A percentile compares a stretch with the other conserved stretches of the same genome.
Conservation (phyloP, 2,797 vertebrate genomes). For the Takifugu rubripes region DNA sequence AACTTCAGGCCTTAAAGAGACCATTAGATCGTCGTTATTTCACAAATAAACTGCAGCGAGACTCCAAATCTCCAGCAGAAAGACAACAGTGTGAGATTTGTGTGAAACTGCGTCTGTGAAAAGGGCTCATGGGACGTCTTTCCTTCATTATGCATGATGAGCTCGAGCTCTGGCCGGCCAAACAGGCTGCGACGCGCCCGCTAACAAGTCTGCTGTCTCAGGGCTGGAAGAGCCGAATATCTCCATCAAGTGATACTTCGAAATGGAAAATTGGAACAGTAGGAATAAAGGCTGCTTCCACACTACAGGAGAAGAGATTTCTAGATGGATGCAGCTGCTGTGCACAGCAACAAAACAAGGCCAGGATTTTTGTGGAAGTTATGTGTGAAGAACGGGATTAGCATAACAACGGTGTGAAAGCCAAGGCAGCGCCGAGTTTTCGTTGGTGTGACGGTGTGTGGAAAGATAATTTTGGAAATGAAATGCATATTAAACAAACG, state of each 20-base stretch:
- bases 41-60: conserved; percentile 4
- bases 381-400: conserved; percentile 16
- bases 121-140: conserved; percentile 11
- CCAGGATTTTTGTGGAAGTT: conserved; percentile 13
- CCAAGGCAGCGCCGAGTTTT: background rate
- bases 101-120: conserved; percentile 12
- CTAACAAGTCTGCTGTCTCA: conserved; percentile 27
- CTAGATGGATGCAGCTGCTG: conserved; percentile 9
- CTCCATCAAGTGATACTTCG: too few relatives aligned
- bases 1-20: conserved; percentile 2
- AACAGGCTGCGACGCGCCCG: conserved; percentile 27
- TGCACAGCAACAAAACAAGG: conserved; percentile 9
- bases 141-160: conserved; percentile 37
- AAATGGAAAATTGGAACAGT: conserved; percentile 1
- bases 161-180: conserved; percentile 19
- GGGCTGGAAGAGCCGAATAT: conserved; percentile 31
- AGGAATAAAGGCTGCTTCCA: conserved; percentile 17
- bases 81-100: conserved; percentile 12
- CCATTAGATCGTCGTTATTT: conserved; percentile 11
- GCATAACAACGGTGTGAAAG: background rate
- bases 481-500: conserved; percentile 9
- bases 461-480: conserved; percentile 19
- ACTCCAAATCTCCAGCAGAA: background rate
- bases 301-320: conserved; percentile 13
- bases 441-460: conserved; percentile 15